Evolutionary conservation across 35 echinoderm and acorn worm genomes (phyloP).

Genomic region (Anneissia japonica): DNA sequence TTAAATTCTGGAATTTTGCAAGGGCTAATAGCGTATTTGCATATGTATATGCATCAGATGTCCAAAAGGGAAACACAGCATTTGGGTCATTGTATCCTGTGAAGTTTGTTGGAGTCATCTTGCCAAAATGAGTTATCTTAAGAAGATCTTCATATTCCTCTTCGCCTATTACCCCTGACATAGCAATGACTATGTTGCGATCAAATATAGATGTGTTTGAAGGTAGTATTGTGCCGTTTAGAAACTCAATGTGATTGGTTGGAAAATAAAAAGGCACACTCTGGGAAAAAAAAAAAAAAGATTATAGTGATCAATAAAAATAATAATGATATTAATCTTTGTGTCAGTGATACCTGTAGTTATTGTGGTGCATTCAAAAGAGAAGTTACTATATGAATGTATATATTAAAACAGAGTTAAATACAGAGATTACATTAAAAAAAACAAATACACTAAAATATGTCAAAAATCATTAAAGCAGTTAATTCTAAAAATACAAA

Average conservation of each 20-base stretch:
- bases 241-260: slow-evolving; percentile 1
- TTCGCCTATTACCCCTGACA: slow-evolving; percentile 3
- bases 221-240: slow-evolving; percentile 15
- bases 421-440: too few species aligned
- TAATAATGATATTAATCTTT: too few species aligned
- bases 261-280: slow-evolving; percentile 1
- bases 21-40: neutral
- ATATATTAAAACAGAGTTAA: too few species aligned
- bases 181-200: neutral
- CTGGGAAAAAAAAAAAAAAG: neutral
- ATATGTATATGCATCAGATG: slow-evolving; percentile 17
- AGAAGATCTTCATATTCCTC: slow-evolving; percentile 1
- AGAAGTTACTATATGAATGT: too few species aligned
- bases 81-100: slow-evolving; percentile 2
- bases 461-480: too few species aligned
- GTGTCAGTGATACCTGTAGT: too few species aligned
- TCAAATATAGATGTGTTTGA: neutral
- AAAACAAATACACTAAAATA: too few species aligned
- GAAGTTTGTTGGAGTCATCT: neutral
- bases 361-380: too few species aligned
- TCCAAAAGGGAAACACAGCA: neutral
- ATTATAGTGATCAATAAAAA: neutral
- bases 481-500: too few species aligned
- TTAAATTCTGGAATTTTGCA: slow-evolving; percentile 13
- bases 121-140: slow-evolving; percentile 2